Evolutionary conservation across 2,888 invertebrate species (phyloP).

Genomic region (Tenthredo distinguenda): DNA sequence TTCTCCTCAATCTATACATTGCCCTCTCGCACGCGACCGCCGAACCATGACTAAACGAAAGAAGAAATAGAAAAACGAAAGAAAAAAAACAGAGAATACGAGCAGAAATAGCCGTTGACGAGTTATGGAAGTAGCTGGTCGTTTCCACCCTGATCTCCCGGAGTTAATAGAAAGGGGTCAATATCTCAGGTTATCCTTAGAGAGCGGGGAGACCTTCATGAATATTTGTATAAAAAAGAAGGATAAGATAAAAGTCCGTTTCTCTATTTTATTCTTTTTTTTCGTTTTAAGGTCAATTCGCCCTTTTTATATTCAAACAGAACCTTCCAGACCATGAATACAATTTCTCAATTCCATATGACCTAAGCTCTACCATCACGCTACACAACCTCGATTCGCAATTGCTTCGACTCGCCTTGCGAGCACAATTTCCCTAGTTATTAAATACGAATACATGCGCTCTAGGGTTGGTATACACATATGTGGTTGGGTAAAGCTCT

Average conservation of each 20-base stretch:
- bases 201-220: conserved; percentile 2
- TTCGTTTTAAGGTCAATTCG: background rate
- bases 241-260: background rate
- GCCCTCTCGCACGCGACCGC: conserved; percentile 4
- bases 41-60: background rate
- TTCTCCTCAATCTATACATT: background rate
- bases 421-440: conserved; percentile 31
- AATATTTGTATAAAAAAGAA: background rate
- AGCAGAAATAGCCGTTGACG: background rate
- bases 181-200: background rate
- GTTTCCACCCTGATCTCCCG: conserved; percentile 11
- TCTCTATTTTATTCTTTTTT: background rate
- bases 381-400: conserved; percentile 4
- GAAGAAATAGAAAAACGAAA: too few species aligned
- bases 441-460: conserved; percentile 14
- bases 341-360: background rate
- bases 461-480: background rate
- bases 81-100: background rate
- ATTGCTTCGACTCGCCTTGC: background rate
- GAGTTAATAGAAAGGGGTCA: conserved; percentile 32
- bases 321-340: background rate
- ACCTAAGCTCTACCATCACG: background rate
- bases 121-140: background rate
- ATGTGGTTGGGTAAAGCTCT: background rate
- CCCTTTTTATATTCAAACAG: background rate